Evolutionary conservation across 2,113 vertebrate genomes (phyloP).

Genomic region (Otocyon megalotis): DNA sequence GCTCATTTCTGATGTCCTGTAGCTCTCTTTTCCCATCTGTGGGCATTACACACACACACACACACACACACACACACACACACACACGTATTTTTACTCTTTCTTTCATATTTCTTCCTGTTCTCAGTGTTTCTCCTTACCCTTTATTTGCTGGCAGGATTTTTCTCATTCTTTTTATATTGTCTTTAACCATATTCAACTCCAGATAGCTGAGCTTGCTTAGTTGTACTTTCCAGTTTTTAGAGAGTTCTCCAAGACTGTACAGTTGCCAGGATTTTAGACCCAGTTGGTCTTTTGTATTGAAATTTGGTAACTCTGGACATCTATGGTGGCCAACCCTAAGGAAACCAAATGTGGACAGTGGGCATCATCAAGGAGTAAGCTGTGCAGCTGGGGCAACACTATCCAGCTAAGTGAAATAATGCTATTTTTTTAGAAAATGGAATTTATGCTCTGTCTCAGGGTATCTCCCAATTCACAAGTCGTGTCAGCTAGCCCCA

Average conservation of each 20-base stretch:
- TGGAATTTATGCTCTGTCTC: not conserved
- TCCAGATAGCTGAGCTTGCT: not conserved
- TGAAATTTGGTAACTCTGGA: not conserved
- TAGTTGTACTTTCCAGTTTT: not conserved
- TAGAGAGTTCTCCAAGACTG: not conserved
- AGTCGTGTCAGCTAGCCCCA: not conserved
- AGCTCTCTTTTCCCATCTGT: not conserved
- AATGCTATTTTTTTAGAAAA: not conserved
- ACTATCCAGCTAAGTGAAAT: not conserved
- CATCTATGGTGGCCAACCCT: fast-evolving
- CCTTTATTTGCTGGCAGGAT: not conserved
- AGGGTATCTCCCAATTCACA: not conserved
- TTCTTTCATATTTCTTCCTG: not conserved
- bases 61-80: fast-evolving
- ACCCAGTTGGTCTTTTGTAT: not conserved
- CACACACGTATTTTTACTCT: fast-evolving
- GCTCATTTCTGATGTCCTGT: not conserved
- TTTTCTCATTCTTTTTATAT: not conserved
- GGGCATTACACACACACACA: fast-evolving
- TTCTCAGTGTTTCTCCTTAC: not conserved
- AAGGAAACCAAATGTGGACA: not conserved
- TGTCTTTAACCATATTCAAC: not conserved
- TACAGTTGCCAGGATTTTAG: not conserved
- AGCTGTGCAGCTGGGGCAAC: not conserved
- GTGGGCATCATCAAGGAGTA: not conserved